Base-by-base conservation (phyloP, 1,140 invertebrate genomes). In the Pollicipes pollicipes region DNA sequence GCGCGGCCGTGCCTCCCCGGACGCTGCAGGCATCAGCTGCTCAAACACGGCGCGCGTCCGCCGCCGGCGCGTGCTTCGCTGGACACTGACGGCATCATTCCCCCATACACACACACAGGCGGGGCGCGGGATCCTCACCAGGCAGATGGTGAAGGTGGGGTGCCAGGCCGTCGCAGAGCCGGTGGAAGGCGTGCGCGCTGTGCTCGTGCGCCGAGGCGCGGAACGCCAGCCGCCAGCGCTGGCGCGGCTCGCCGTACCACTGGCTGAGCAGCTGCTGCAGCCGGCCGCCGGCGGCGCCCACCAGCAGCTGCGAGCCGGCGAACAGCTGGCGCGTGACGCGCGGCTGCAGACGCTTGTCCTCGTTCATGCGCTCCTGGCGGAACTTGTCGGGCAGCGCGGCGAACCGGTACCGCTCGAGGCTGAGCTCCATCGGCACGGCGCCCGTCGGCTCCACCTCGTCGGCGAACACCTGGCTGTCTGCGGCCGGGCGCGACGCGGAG, bases 391-490 rank as follows among this genome's bases (percentile, higher is more conserved):
- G 89, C 32, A 95, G 78, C 0, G 93, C 92, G 66, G 93, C 93
- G 80, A 89, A 90, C 26, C 91, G 85, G 77, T 86, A 88, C 73
- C 92, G 85, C 82, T 95, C 91, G 75, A 95, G 81, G 17, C 90
- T 93, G 58, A 95, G 78, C 79, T 95, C 91, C 86, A 95, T 94
- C 10, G 93, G 91, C 30, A 95, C 91, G 10, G 90, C 91, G 68
- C 92, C 91, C 0, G 92, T 95, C 0, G 92, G 91, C 78, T 95
- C 92, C 27, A 95, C 91, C 82, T 95, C 92, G 81, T 95, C 92
- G 13, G 92, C 92, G 80, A 95, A 95, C 30, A 95, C 90, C 80
- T 91, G 87, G 74, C 90, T 93, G 78, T 95, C 89, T n/a, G n/a
- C n/a, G n/a, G n/a, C n/a, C n/a, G n/a, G n/a, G n/a, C n/a, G n/a